Percentiles rank a stretch among this genome's conserved stretches.
Evolutionary conservation across 2,888 invertebrate genomes (phyloP).

Genomic region (Leucania comma): DNA sequence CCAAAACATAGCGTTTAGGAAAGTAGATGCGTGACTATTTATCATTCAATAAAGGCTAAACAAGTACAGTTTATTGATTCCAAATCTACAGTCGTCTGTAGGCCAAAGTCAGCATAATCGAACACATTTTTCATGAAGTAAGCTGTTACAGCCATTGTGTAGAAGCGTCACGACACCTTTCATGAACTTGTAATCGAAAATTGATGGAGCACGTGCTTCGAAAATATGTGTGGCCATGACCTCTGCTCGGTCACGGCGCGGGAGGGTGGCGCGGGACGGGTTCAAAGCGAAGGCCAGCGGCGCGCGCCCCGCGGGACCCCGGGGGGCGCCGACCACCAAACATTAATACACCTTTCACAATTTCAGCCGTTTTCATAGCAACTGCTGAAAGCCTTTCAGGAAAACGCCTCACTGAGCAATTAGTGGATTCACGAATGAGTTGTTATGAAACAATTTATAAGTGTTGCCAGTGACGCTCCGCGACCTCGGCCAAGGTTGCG

Average conservation of each 20-base stretch:
- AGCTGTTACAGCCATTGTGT: constrained; percentile 30
- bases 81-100: constrained; percentile 24
- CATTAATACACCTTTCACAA: constrained; percentile 63
- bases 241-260: constrained; percentile 82
- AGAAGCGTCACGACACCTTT: constrained; percentile 38
- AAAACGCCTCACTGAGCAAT: constrained; percentile 67
- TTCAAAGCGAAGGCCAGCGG: constrained; percentile 75
- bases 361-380: constrained; percentile 69
- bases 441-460: constrained; percentile 86
- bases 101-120: constrained; percentile 12
- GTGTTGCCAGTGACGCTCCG: constrained; percentile 85
- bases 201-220: constrained; percentile 75
- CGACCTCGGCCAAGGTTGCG: constrained; percentile 89
- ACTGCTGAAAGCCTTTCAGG: constrained; percentile 63
- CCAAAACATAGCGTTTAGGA: constrained; percentile 10
- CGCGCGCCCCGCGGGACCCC: constrained; percentile 42
- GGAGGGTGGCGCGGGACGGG: constrained; percentile 72
- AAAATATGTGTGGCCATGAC: constrained; percentile 87
- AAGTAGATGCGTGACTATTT: constrained; percentile 3
- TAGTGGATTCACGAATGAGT: constrained; percentile 73
- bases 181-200: constrained; percentile 67
- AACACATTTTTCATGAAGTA: constrained; percentile 26
- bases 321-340: constrained; percentile 64
- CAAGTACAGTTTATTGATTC: constrained; percentile 18
- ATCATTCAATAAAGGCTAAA: constrained; percentile 10